Conservation (phyloP, 1,140 invertebrate species). For the Nomia melanderi region DNA sequence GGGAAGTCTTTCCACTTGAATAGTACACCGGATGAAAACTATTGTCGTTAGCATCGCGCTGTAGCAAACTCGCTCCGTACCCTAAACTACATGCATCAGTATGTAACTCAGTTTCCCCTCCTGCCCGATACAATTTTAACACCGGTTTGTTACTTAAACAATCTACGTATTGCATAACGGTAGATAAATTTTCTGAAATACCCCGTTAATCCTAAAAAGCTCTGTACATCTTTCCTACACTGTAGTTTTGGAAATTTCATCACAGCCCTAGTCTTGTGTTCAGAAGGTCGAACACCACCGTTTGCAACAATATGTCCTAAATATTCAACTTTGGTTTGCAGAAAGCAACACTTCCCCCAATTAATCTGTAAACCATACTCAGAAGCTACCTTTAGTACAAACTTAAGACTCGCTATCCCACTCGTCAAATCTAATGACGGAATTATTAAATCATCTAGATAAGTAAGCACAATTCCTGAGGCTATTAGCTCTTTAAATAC, state of each 20-base stretch:
- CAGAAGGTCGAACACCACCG: not conserved
- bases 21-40: not conserved
- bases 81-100: not conserved
- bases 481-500: conserved; percentile 24
- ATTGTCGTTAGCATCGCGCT: not conserved
- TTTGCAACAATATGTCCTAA: conserved; percentile 1
- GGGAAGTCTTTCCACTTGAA: conserved; percentile 1
- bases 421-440: too few relatives aligned
- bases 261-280: conserved; percentile 2
- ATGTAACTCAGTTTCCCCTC: not conserved
- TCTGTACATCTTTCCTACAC: not conserved
- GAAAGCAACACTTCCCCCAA: conserved; percentile 11
- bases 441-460: conserved; percentile 47
- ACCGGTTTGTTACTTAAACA: not conserved
- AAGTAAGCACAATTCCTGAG: not conserved
- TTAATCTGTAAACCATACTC: conserved; percentile 20
- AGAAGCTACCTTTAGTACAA: too few relatives aligned
- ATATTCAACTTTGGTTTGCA: not conserved
- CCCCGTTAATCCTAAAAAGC: not conserved
- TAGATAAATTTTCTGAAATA: not conserved
- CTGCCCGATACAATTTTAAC: not conserved
- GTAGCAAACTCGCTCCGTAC: not conserved
- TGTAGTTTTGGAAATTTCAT: not conserved
- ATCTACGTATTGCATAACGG: too few relatives aligned
- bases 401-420: conserved; percentile 5